Percentiles rank a stretch among this genome's conserved stretches.
Conservation (phyloP, 2,797 vertebrate genomes). For the Pseudochaenichthys georgianus region DNA sequence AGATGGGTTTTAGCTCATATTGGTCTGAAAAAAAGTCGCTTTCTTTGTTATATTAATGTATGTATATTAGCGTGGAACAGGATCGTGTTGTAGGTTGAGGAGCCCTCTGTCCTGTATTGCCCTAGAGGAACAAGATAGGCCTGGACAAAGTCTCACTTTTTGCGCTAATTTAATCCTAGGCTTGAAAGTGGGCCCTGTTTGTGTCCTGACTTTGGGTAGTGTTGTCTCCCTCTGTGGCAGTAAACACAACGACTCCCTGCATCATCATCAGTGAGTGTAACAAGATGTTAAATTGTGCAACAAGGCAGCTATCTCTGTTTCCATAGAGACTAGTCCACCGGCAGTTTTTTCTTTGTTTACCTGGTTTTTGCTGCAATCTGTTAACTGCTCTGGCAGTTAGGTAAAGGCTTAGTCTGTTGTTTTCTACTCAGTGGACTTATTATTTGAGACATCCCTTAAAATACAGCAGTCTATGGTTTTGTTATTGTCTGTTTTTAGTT, state of each 20-base stretch:
- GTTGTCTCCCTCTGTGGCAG: background rate
- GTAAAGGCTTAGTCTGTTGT: background rate
- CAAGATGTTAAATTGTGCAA: conserved; percentile 9
- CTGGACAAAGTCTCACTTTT: conserved; percentile 21
- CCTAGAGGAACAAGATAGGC: conserved; percentile 51
- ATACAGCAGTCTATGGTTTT: background rate
- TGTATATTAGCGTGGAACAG: conserved; percentile 53
- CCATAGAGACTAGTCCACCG: conserved; percentile 44
- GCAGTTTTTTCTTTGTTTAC: conserved; percentile 38
- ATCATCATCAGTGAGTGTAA: conserved; percentile 4
- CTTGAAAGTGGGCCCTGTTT: conserved; percentile 8
- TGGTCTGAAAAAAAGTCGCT: background rate
- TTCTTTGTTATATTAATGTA: background rate
- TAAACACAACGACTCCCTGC: conserved; percentile 24
- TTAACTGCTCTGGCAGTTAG: conserved; percentile 32
- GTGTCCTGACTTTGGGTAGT: conserved; percentile 1
- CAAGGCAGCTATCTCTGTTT: conserved; percentile 32
- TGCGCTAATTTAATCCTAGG: conserved; percentile 28
- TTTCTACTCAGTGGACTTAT: background rate
- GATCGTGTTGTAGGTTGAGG: conserved; percentile 58
- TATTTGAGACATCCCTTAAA: background rate
- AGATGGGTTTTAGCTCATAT: background rate
- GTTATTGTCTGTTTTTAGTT: background rate
- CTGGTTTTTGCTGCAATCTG: conserved; percentile 43
- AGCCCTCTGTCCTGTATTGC: conserved; percentile 58